A percentile compares a stretch with the other conserved stretches of the same genome.
phyloP scores from a whole-genome alignment of 2,113 vertebrate genomes.

The Gallinago media region DNA sequence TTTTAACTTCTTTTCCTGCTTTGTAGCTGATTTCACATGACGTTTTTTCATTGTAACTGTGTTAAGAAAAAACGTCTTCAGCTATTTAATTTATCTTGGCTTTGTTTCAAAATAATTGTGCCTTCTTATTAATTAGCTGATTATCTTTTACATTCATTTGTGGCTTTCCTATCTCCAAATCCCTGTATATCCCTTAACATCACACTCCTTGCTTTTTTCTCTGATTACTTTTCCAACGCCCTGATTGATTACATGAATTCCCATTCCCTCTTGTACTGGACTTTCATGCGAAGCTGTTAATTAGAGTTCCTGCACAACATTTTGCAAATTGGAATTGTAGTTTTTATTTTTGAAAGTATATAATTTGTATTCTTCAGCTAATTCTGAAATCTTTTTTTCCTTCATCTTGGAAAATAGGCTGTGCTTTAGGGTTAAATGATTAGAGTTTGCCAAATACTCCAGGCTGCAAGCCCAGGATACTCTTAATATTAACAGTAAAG shows the following conservation, averaged over 20 bases:
- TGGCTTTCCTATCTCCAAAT: conserved; percentile 24
- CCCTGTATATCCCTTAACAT: background rate
- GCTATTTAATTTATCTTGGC: conserved; percentile 41
- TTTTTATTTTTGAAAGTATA: background rate
- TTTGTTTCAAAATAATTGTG: conserved; percentile 44
- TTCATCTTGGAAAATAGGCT: background rate
- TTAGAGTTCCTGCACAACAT: conserved; percentile 1
- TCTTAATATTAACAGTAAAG: background rate
- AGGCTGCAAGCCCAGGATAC: background rate
- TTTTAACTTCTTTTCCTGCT: background rate
- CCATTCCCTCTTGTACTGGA: background rate
- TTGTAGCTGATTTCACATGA: conserved; percentile 14
- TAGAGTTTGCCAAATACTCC: background rate
- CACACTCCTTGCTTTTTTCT: background rate
- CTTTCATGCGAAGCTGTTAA: background rate
- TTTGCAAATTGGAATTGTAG: background rate
- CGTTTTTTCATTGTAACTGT: background rate
- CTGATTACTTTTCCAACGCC: background rate
- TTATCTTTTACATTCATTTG: conserved; percentile 54
- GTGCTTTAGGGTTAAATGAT: background rate
- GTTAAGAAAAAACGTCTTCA: background rate
- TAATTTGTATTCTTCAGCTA: background rate
- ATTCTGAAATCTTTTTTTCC: conserved; percentile 3
- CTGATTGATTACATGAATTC: background rate
- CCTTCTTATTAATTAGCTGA: conserved; percentile 35